Base-by-base conservation (phyloP, 2,888 invertebrate species). In the Meghimatium bilineatum region DNA sequence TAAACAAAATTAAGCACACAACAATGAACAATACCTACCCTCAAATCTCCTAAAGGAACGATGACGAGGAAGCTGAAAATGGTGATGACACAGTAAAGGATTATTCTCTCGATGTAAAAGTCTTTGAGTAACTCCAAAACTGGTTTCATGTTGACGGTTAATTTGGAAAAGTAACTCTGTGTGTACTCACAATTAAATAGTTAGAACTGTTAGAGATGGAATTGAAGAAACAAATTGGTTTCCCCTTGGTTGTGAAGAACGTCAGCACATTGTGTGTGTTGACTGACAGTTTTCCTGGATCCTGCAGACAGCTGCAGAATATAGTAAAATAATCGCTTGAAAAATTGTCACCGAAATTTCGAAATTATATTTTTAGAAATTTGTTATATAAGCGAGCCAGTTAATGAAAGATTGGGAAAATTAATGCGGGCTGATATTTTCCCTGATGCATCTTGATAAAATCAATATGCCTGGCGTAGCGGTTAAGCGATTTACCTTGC, bases 51-150 rank as follows among this genome's bases (percentile, higher is more conserved):
- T 12, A 88, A 66, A 26, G 88, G 88, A 12, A 81, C 82, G 67
- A 88, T 83, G 75, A 88, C 88, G 63, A 88, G 83, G 75, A 88
- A 85, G 67, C 87, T 85, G 78, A 86, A 83, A 69, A 88, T 36
- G 66, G 85, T 26, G 36, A 86, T 85, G 20, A 88, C 63, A n/a
- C 82, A 81, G 52, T 88, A 88, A 10, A 85, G 69, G 44, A 85
- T 78, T 20, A 82, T 85, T 71, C 87, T 74, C 72, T 88, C 85
- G 29, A 88, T 82, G 79, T 79, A 86, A 52, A 87, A 88, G 71
- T 85, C 79, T 74, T 85, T 88, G 34, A 79, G 74, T 49, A 84
- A 29, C 44, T 84, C 84, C n/a, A 84, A 26, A 1, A 84, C 44
- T 14, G 84, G 67, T 34, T 80, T 84, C 84, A 84, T 84, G 52